These are phyloP conservation scores for Abrostola triplasia DNA, from an alignment of 2,888 invertebrate species.

Conservation along the genomic window DNA sequence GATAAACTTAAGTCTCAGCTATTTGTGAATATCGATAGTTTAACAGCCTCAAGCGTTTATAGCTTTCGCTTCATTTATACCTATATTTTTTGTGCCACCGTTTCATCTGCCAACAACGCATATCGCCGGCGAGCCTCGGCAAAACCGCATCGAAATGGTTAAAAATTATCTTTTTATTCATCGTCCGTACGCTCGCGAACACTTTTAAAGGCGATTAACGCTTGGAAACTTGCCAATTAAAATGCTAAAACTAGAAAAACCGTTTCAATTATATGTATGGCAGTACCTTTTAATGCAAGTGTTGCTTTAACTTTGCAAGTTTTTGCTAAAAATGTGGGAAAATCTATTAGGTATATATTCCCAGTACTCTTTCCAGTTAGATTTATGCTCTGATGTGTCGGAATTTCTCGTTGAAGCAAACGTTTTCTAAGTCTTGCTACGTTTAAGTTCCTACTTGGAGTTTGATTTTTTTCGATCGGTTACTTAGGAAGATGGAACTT, in stretches of 20 bases:
- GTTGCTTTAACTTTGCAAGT: constrained; percentile 33
- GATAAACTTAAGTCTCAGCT: constrained; percentile 16
- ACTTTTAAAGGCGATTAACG: constrained; percentile 41
- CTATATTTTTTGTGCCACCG: constrained; percentile 26
- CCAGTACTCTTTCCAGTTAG: constrained; percentile 21
- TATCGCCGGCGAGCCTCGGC: neutral
- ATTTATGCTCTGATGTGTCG: constrained; percentile 46
- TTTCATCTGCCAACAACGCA: constrained; percentile 30
- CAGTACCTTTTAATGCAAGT: constrained; percentile 39
- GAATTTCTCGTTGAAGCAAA: constrained; percentile 34
- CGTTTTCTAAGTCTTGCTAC: constrained; percentile 33
- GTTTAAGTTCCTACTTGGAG: constrained; percentile 8
- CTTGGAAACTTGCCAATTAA: constrained; percentile 43
- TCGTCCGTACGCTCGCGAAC: constrained; percentile 28
- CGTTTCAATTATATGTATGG: constrained; percentile 27
- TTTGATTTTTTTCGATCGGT: constrained; percentile 15
- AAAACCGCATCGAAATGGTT: constrained; percentile 17
- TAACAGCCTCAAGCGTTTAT: constrained; percentile 26
- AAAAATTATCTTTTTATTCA: constrained; percentile 31
- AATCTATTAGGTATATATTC: constrained; percentile 45
- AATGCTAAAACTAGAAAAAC: constrained; percentile 23
- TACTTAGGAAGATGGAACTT: constrained; percentile 7
- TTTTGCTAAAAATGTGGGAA: constrained; percentile 28
- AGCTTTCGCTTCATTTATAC: constrained; percentile 13
- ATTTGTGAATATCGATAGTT: constrained; percentile 17